phyloP scores from a whole-genome alignment of 1,140 invertebrate species.

The Drosophila equinoxialis region DNA sequence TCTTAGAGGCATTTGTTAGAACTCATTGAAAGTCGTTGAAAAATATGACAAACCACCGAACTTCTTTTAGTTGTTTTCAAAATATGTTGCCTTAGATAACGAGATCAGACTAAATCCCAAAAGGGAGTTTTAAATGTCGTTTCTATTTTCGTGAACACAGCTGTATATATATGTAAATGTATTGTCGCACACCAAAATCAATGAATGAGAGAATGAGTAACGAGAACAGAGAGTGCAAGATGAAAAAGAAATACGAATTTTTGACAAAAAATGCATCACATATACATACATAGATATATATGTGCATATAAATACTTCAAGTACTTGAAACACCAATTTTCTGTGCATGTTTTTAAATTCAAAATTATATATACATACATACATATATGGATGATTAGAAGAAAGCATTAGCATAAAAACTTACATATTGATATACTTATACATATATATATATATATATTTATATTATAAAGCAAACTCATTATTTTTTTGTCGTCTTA shows the following conservation, averaged over 20 bases:
- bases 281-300: constrained; percentile 42
- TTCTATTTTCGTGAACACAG: no score
- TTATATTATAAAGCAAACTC: constrained; percentile 38
- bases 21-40: no score
- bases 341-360: constrained; percentile 53
- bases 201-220: not conserved
- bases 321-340: constrained; percentile 75
- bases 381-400: constrained; percentile 24
- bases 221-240: not conserved
- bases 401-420: constrained; percentile 20
- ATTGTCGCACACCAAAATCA: not conserved
- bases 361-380: constrained; percentile 24
- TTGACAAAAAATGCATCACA: not conserved
- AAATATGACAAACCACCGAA: no score
- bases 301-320: constrained; percentile 57
- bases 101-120: no score
- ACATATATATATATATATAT: constrained; percentile 31
- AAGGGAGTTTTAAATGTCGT: no score
- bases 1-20: no score
- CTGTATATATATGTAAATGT: constrained; percentile 19
- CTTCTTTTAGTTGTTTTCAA: no score
- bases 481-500: constrained; percentile 61
- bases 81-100: no score
- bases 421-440: constrained; percentile 10
- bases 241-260: constrained; percentile 2